Percentiles rank a stretch among this genome's conserved stretches.
These are phyloP conservation scores for Galemys pyrenaicus DNA, from an alignment of 2,113 vertebrate species.

Conservation along the genomic window DNA sequence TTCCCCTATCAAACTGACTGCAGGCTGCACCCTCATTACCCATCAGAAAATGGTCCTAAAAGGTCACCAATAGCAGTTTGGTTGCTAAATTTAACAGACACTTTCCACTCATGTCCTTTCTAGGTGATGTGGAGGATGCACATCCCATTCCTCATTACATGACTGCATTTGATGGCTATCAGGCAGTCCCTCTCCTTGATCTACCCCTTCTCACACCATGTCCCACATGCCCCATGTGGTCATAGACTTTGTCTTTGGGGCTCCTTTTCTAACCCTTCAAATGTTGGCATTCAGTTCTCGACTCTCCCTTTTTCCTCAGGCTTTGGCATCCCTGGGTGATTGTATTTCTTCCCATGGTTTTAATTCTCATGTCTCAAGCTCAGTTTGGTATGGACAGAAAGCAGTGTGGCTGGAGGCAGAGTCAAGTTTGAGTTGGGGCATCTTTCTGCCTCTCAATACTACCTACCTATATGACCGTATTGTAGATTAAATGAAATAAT, in stretches of 20 bases:
- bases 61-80: not conserved
- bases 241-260: not conserved
- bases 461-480: not conserved
- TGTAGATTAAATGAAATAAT: not conserved
- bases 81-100: not conserved
- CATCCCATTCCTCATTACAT: not conserved
- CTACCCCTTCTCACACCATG: not conserved
- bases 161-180: not conserved
- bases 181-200: not conserved
- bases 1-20: not conserved
- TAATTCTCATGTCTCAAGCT: not conserved
- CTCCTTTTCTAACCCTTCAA: not conserved
- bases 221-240: not conserved
- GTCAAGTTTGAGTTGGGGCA: not conserved
- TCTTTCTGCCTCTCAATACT: not conserved
- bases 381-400: not conserved
- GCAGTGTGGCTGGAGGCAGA: not conserved
- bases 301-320: not conserved
- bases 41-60: not conserved
- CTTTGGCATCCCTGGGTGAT: not conserved
- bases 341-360: not conserved
- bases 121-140: not conserved
- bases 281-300: not conserved
- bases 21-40: not conserved
- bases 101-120: not conserved